Percentiles rank a stretch among this genome's conserved stretches.
These are phyloP conservation scores for Cerceris ruficornis DNA, from an alignment of 2,888 invertebrate species.

Conservation along the genomic window DNA sequence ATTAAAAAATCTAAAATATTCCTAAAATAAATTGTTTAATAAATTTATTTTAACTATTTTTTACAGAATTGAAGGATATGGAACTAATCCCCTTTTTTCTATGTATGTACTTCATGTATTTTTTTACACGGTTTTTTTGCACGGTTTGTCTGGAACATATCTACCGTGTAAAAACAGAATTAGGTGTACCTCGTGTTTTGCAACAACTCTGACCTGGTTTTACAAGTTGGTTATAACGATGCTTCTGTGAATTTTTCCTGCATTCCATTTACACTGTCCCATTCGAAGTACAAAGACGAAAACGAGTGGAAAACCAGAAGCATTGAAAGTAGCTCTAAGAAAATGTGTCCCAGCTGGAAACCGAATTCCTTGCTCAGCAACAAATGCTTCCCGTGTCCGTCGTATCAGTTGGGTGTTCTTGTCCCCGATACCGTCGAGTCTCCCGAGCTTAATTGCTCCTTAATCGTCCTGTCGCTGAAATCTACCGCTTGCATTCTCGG, in stretches of 20 bases:
- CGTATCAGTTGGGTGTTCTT: constrained; percentile 43
- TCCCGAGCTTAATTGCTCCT: constrained; percentile 59
- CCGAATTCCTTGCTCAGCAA: constrained; percentile 41
- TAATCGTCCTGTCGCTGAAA: constrained; percentile 56
- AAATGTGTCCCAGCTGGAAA: constrained; percentile 39
- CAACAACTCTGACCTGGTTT: too few species aligned
- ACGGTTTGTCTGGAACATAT: too few species aligned
- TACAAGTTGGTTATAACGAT: too few species aligned
- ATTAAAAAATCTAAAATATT: too few species aligned
- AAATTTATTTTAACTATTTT: too few species aligned
- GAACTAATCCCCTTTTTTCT: too few species aligned
- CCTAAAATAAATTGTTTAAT: too few species aligned
- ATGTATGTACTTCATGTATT: too few species aligned
- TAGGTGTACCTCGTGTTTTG: too few species aligned
- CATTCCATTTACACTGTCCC: not conserved
- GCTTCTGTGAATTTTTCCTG: not conserved
- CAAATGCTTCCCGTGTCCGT: constrained; percentile 9
- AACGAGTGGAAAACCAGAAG: constrained; percentile 5
- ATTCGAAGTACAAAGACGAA: constrained; percentile 4
- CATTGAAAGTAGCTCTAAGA: not conserved
- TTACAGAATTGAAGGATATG: too few species aligned
- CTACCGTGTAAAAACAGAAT: too few species aligned
- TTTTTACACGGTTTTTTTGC: too few species aligned
- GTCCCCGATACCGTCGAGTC: constrained; percentile 31
- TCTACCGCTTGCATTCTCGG: constrained; percentile 45